phyloP scores from a whole-genome alignment of 2,888 invertebrate species.

The Andrena bicolor region DNA sequence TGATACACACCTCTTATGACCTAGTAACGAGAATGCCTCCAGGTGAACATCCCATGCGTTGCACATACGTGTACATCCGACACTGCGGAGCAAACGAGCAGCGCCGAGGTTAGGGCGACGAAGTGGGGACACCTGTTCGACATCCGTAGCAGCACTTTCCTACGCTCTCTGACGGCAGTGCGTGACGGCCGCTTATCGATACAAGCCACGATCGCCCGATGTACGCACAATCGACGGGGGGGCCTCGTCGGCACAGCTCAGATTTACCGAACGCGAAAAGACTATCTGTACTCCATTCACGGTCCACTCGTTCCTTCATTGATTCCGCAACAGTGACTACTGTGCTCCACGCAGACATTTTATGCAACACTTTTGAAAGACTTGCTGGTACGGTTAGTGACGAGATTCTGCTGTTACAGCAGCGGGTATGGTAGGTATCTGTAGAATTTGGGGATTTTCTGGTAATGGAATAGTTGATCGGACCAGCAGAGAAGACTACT shows the following conservation, averaged over 20 bases:
- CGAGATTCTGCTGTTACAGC: too few species aligned
- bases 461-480: too few species aligned
- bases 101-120: conserved; percentile 66
- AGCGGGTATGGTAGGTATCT: too few species aligned
- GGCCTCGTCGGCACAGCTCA: conserved; percentile 41
- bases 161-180: conserved; percentile 37
- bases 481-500: too few species aligned
- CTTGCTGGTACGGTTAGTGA: too few species aligned
- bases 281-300: conserved; percentile 42
- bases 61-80: conserved; percentile 68
- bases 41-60: conserved; percentile 61
- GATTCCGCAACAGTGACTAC: conserved; percentile 26
- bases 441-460: too few species aligned
- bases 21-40: conserved; percentile 60
- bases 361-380: background rate
- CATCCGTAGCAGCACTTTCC: conserved; percentile 66
- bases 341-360: background rate
- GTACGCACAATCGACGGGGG: conserved; percentile 38
- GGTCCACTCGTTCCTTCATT: conserved; percentile 48
- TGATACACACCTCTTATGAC: conserved; percentile 64
- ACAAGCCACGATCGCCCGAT: conserved; percentile 28
- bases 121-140: conserved; percentile 75
- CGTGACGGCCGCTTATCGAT: conserved; percentile 46
- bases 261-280: conserved; percentile 55
- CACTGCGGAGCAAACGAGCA: conserved; percentile 59